Evolutionary conservation across 2,797 vertebrate species (phyloP).

Genomic region (Acanthurus tractus): DNA sequence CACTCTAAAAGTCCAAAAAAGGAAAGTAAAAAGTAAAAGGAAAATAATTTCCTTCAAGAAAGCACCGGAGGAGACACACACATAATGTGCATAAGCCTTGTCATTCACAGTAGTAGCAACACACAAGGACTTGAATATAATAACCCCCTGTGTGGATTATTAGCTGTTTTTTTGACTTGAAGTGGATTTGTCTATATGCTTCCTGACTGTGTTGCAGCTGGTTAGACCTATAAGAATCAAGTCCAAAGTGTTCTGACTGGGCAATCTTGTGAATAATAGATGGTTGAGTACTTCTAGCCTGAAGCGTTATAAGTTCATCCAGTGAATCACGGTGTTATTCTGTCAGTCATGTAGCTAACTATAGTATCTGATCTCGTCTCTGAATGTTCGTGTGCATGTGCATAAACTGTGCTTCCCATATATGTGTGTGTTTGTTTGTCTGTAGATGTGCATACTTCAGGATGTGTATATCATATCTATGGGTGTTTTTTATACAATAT

Average conservation of each 20-base stretch:
- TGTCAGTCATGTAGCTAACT: conserved; percentile 61
- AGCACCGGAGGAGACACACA: neutral
- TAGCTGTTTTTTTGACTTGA: conserved; percentile 46
- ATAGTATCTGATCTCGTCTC: conserved; percentile 38
- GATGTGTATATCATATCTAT: neutral
- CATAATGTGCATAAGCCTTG: neutral
- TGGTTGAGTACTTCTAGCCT: conserved; percentile 50
- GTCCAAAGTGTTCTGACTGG: conserved; percentile 48
- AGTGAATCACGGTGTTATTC: conserved; percentile 46
- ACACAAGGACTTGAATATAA: conserved; percentile 1
- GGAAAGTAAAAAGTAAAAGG: neutral
- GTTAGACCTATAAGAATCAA: conserved; percentile 30
- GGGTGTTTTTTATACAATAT: neutral
- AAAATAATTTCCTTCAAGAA: conserved; percentile 26
- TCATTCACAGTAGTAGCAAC: conserved; percentile 11
- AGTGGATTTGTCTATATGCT: conserved; percentile 24
- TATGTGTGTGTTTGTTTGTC: neutral
- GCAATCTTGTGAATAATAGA: conserved; percentile 73
- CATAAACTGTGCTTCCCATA: neutral
- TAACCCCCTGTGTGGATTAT: conserved; percentile 57
- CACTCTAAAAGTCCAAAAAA: conserved; percentile 7
- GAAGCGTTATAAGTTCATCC: conserved; percentile 53
- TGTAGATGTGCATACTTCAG: neutral
- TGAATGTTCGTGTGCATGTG: neutral
- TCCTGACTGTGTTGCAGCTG: conserved; percentile 37